Percentiles rank a stretch among this genome's conserved stretches.
Conservation (phyloP, 2,888 invertebrate genomes). For the Cybosia mesomella region DNA sequence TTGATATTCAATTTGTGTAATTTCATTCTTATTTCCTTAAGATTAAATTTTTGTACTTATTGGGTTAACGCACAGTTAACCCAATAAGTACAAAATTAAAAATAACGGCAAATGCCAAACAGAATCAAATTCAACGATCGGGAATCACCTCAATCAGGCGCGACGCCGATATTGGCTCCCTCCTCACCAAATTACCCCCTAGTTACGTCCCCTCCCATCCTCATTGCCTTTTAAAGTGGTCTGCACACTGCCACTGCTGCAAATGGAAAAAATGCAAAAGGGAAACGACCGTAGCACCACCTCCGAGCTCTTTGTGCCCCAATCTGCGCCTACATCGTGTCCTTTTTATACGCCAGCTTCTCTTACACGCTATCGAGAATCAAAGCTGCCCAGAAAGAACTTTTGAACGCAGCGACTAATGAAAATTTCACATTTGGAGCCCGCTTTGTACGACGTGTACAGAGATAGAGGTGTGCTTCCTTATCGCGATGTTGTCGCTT, state of each 20-base stretch:
- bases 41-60: too few species aligned
- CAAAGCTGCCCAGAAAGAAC: conserved; percentile 81
- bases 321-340: conserved; percentile 83
- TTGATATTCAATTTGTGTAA: neutral
- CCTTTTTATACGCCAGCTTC: conserved; percentile 82
- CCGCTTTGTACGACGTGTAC: conserved; percentile 74
- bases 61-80: conserved; percentile 40
- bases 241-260: conserved; percentile 85
- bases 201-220: conserved; percentile 82
- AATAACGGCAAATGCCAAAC: conserved; percentile 69
- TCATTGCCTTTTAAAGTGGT: conserved; percentile 86
- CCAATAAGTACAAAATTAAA: conserved; percentile 68
- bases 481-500: conserved; percentile 79
- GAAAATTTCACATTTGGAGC: conserved; percentile 84
- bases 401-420: conserved; percentile 82
- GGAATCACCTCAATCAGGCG: conserved; percentile 85
- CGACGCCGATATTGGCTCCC: conserved; percentile 84
- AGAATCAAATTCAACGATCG: conserved; percentile 79
- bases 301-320: conserved; percentile 86
- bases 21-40: conserved; percentile 10
- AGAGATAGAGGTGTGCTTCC: conserved; percentile 75
- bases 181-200: conserved; percentile 86
- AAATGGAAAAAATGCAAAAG: conserved; percentile 85
- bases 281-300: conserved; percentile 80
- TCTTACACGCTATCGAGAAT: conserved; percentile 84